A percentile compares a stretch with the other conserved stretches of the same genome.
Conservation (phyloP, 2,797 vertebrate species). For the Bovichtus diacanthus region DNA sequence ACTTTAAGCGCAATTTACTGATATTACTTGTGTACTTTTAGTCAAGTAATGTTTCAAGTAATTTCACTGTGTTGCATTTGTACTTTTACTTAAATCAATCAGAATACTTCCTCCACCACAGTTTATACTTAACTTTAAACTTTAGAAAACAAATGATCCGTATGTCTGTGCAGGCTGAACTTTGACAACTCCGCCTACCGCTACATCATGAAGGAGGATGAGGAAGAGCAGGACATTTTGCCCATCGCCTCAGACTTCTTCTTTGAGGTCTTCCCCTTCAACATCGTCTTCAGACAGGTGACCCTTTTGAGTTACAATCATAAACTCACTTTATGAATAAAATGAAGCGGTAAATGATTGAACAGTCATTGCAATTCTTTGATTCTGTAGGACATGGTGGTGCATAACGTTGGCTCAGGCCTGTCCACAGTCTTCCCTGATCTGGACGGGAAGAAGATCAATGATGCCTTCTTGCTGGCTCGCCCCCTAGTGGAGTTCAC, state of each 20-base stretch:
- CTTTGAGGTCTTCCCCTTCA: constrained; percentile 88
- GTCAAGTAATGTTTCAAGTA: not conserved
- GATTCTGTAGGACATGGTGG: constrained; percentile 83
- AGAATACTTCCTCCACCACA: not conserved
- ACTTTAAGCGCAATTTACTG: not conserved
- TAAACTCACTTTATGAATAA: not conserved
- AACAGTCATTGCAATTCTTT: not conserved
- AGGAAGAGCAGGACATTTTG: constrained; percentile 85
- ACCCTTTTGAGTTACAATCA: not conserved
- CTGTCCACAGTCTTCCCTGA: constrained; percentile 85
- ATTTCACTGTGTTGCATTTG: not conserved
- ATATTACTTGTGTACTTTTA: not conserved
- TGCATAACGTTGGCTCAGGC: constrained; percentile 86
- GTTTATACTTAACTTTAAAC: not conserved
- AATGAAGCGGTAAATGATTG: not conserved
- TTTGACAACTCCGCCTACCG: constrained; percentile 88
- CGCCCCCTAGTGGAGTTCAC: constrained; percentile 87
- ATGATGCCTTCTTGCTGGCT: constrained; percentile 83
- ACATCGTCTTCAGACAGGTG: constrained; percentile 88
- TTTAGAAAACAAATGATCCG: not conserved
- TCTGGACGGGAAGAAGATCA: constrained; percentile 87
- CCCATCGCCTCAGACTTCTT: constrained; percentile 88
- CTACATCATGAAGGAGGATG: constrained; percentile 86
- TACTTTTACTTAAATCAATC: not conserved
- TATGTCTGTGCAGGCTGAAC: constrained; percentile 76